phyloP scores from a whole-genome alignment of 2,113 vertebrate species.

The Ammodytes marinus region DNA sequence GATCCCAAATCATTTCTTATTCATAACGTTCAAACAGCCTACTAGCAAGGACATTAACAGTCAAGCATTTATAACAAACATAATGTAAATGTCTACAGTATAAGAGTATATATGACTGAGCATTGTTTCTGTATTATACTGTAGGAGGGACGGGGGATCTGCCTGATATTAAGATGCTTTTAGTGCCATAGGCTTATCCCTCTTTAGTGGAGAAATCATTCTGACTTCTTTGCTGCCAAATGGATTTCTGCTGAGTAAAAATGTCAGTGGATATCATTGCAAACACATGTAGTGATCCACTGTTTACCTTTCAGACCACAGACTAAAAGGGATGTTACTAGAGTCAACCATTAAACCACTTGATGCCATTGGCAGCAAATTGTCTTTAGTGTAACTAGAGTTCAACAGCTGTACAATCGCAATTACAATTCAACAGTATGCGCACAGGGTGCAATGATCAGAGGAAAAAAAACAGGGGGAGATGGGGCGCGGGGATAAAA shows the following conservation, averaged over 20 bases:
- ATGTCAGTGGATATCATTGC: slow-evolving; percentile 10
- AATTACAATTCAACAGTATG: slow-evolving; percentile 2
- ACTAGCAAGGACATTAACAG: neutral
- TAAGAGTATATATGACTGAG: neutral
- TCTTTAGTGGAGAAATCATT: slow-evolving; percentile 19
- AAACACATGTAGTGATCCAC: slow-evolving; percentile 2
- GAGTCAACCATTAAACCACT: neutral
- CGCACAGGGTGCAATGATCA: slow-evolving; percentile 1
- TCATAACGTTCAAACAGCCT: slow-evolving; percentile 5
- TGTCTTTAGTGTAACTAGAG: neutral
- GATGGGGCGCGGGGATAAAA: slow-evolving; percentile 49
- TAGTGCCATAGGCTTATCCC: slow-evolving; percentile 43
- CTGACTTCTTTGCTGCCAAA: slow-evolving; percentile 27
- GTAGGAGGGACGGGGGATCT: slow-evolving; percentile 16
- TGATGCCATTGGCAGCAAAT: neutral
- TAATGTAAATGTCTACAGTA: too few species aligned
- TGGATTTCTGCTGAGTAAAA: slow-evolving; percentile 18
- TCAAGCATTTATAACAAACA: neutral
- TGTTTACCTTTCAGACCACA: neutral
- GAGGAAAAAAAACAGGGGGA: slow-evolving; percentile 2
- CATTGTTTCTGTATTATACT: slow-evolving; percentile 26
- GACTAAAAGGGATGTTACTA: neutral
- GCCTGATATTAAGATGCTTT: slow-evolving; percentile 42
- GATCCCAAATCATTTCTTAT: slow-evolving; percentile 17
- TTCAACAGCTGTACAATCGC: slow-evolving; percentile 4